Evolutionary conservation across 2,113 vertebrate species (phyloP).

Genomic region (Notechis scutatus): DNA sequence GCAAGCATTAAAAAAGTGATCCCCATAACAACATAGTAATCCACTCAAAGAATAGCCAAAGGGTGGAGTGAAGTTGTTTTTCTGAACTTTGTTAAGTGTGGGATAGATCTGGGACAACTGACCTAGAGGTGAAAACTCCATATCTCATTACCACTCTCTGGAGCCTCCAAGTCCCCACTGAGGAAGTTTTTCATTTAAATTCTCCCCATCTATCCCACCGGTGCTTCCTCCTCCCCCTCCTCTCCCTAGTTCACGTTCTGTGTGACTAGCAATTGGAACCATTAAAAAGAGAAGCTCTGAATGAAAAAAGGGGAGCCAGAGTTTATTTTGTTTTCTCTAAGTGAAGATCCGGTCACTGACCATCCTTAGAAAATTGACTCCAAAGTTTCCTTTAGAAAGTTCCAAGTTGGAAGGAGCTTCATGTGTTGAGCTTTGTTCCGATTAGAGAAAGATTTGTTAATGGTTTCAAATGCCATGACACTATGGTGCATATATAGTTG

Average conservation of each 20-base stretch:
- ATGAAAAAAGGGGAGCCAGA: constrained; percentile 55
- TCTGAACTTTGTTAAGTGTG: constrained; percentile 15
- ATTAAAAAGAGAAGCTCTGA: constrained; percentile 58
- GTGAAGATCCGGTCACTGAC: constrained; percentile 57
- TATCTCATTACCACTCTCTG: constrained; percentile 33
- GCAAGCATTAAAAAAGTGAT: background rate
- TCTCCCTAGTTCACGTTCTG: constrained; percentile 37
- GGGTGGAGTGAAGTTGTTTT: background rate
- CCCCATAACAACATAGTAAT: background rate
- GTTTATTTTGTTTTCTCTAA: constrained; percentile 62
- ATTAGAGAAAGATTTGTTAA: constrained; percentile 49
- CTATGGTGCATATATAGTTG: constrained; percentile 10
- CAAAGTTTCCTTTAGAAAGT: constrained; percentile 40
- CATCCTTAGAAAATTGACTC: constrained; percentile 33
- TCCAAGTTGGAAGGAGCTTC: constrained; percentile 48
- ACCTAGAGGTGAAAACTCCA: constrained; percentile 10
- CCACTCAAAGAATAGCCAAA: background rate
- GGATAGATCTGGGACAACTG: constrained; percentile 26
- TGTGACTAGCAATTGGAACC: constrained; percentile 57
- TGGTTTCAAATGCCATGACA: constrained; percentile 51
- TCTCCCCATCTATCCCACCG: constrained; percentile 24
- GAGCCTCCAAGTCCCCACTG: constrained; percentile 30
- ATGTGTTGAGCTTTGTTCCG: constrained; percentile 49
- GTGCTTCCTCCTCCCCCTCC: constrained; percentile 18
- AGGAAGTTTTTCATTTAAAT: constrained; percentile 48